Evolutionary conservation across 2,888 invertebrate species (phyloP).

Genomic region (Sarcophaga variegata): DNA sequence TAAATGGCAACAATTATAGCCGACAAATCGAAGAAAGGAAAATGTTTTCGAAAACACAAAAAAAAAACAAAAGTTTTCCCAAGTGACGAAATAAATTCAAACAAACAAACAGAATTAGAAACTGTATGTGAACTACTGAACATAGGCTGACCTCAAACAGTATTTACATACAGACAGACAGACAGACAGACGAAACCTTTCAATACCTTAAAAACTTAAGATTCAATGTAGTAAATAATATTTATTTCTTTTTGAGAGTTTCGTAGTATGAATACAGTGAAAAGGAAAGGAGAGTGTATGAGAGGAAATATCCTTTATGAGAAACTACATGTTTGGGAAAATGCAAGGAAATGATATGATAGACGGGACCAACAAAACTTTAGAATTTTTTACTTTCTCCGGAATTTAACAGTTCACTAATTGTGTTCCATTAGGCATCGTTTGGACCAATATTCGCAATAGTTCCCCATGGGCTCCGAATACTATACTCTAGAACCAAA

Average conservation of each 20-base stretch:
- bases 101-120: conserved; percentile 70
- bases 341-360: background rate
- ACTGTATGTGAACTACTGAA: conserved; percentile 73
- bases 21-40: conserved; percentile 16
- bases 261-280: background rate
- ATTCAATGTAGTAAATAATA: conserved; percentile 59
- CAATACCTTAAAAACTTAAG: conserved; percentile 57
- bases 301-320: conserved; percentile 22
- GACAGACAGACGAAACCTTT: conserved; percentile 55
- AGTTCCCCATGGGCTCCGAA: too few species aligned
- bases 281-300: background rate
- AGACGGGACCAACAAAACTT: conserved; percentile 29
- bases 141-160: conserved; percentile 78
- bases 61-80: conserved; percentile 44
- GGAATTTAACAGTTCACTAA: too few species aligned
- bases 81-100: conserved; percentile 63
- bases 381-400: background rate
- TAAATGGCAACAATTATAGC: conserved; percentile 63
- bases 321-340: conserved; percentile 48
- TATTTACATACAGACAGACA: conserved; percentile 28
- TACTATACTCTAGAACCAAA: too few species aligned
- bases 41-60: background rate
- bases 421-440: too few species aligned
- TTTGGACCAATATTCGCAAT: too few species aligned
- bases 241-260: conserved; percentile 38